These are phyloP conservation scores for Polyploca ridens DNA, from an alignment of 2,888 invertebrate species.

Conservation along the genomic window DNA sequence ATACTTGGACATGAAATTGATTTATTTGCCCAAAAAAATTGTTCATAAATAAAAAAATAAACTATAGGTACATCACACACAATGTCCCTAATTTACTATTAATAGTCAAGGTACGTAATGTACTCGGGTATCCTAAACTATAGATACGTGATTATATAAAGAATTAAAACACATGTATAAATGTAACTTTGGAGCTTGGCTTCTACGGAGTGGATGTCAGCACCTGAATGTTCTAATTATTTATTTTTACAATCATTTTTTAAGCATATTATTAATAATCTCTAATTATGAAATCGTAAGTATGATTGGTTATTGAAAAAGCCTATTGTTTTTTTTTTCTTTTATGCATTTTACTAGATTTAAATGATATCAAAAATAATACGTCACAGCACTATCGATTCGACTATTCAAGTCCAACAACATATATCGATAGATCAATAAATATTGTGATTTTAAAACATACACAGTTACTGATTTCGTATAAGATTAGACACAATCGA, in stretches of 20 bases:
- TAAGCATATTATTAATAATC: conserved; percentile 4
- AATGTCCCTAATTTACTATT: too few relatives aligned
- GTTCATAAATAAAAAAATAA: too few relatives aligned
- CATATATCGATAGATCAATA: neutral
- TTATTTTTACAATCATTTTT: conserved; percentile 33
- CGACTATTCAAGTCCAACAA: neutral
- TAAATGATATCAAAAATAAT: neutral
- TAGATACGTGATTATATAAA: neutral
- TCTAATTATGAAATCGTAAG: conserved; percentile 3
- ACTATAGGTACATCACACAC: too few relatives aligned
- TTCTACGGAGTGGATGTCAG: conserved; percentile 24
- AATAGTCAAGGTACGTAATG: neutral
- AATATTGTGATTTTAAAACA: neutral
- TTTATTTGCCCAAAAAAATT: too few relatives aligned
- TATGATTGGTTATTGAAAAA: neutral
- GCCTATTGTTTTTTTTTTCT: neutral
- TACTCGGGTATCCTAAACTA: neutral
- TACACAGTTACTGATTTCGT: neutral
- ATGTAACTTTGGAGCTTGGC: conserved; percentile 35
- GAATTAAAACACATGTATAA: conserved; percentile 30
- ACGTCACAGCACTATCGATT: neutral
- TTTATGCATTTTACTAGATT: conserved; percentile 7
- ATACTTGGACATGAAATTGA: too few relatives aligned
- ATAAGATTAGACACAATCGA: neutral
- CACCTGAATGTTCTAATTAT: conserved; percentile 41